Evolutionary conservation across 2,113 vertebrate species (phyloP), one percentile per base, ranked within the genome.

Genomic region (Dermatemys mawii): DNA sequence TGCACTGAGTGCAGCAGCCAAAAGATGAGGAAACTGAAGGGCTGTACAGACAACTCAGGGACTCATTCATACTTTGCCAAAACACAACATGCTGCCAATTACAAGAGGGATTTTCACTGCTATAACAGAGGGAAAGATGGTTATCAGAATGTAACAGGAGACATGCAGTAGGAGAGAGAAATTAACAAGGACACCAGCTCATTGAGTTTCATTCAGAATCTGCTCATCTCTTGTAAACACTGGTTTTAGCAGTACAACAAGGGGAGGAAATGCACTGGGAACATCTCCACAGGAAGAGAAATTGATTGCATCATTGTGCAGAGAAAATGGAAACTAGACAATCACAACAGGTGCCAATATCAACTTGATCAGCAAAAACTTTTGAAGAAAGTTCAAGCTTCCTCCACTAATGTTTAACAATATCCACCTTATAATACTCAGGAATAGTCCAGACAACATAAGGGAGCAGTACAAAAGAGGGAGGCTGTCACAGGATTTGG

Each of bases 151-250:
- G 13, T 46, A 91, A 41, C 48, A 44, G 4, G 60, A 81, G 38
- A 63, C 76, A 89, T 86, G 91, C 60, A 38, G 0, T 0, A 90
- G 10, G 19, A 35, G 57, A 60, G 0, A 70, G 6, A 81, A 93
- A 73, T 75, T 84, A 83, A 78, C 91, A 88, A 35, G 78, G 81
- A 27, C 32, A 70, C 60, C 44, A 96, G 84, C 3, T n/a, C 24
- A 86, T 8, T 11, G 35, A 0, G 0, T 19, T n/a, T 41, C 46
- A 67, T n/a, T 4, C n/a, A 90, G 70, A 91, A 46, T 0, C 1
- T 0, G 1, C 32, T 73, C 76, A 84, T 73, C 80, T 84, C 86
- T 1, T 27, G 46, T 90, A 94, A 93, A 76, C 26, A 60, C 63
- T 51, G 32, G 57, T 87, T 94, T 94, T 55, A 87, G 84, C 73